Conservation (phyloP, 2,113 vertebrate species). For the Corythornis vintsioides region DNA sequence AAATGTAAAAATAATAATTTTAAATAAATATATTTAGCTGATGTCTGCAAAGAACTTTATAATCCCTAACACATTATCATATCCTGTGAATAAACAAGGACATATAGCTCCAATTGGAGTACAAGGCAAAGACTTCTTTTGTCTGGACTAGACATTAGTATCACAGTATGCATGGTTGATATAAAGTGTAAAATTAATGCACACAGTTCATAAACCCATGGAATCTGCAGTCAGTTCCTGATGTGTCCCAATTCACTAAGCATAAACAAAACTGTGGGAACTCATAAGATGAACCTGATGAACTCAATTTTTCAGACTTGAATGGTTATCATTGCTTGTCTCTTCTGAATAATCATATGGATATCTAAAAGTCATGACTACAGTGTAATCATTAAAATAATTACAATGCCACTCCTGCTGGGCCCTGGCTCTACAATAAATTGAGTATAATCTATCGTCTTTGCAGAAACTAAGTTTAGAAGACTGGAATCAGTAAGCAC, state of each 20-base stretch:
- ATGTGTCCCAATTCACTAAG: neutral
- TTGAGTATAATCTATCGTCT: neutral
- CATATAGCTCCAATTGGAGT: neutral
- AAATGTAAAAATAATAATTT: neutral
- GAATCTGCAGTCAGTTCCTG: neutral
- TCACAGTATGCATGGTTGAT: accelerated
- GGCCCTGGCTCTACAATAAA: neutral
- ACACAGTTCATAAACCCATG: neutral
- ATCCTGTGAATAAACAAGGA: neutral
- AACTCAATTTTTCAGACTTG: neutral
- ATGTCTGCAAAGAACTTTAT: neutral
- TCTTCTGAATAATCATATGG: neutral
- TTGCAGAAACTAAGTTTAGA: neutral
- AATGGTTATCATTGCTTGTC: neutral
- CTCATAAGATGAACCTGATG: neutral
- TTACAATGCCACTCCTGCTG: neutral
- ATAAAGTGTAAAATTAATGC: neutral
- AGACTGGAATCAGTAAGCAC: neutral
- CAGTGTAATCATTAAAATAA: neutral
- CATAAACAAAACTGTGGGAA: neutral
- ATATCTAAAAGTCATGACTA: neutral
- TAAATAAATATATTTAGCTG: neutral
- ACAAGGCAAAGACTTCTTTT: neutral
- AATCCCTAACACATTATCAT: neutral
- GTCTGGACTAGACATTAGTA: neutral